Evolutionary conservation across 2,888 invertebrate species (phyloP).

Genomic region (Ochropacha duplaris): DNA sequence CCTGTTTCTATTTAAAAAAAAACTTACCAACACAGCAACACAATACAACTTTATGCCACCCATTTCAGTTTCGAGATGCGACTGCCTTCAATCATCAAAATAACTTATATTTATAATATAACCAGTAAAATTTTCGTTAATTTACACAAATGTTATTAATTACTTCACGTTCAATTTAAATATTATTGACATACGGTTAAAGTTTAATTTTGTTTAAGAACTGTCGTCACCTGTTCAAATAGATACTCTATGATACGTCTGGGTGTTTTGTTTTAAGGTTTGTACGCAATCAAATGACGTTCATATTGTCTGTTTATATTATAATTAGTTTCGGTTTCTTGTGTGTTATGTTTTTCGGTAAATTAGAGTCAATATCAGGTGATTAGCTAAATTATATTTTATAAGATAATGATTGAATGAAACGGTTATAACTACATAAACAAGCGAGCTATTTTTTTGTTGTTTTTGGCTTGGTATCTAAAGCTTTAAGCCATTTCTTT

Average conservation of each 20-base stretch:
- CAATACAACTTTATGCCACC: not conserved
- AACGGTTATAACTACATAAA: too few species aligned
- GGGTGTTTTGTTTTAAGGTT: not conserved
- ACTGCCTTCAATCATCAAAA: not conserved
- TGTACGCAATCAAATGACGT: not conserved
- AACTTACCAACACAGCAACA: not conserved
- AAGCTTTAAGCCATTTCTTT: too few species aligned
- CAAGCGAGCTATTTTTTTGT: too few species aligned
- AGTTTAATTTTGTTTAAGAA: not conserved
- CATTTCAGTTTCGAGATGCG: not conserved
- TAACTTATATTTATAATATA: not conserved
- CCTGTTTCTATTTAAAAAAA: not conserved
- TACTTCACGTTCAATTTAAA: not conserved
- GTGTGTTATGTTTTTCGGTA: not conserved
- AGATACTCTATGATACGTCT: not conserved
- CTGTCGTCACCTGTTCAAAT: not conserved
- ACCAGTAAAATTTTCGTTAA: not conserved
- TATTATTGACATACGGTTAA: not conserved
- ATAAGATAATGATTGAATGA: too few species aligned
- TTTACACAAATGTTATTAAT: not conserved
- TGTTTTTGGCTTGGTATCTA: too few species aligned
- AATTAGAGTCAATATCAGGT: not conserved
- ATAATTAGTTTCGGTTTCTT: not conserved
- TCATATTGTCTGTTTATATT: not conserved
- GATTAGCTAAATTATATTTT: not conserved